Evolutionary conservation across 2,797 vertebrate species (phyloP).

Genomic region (Arnoldichthys spilopterus): DNA sequence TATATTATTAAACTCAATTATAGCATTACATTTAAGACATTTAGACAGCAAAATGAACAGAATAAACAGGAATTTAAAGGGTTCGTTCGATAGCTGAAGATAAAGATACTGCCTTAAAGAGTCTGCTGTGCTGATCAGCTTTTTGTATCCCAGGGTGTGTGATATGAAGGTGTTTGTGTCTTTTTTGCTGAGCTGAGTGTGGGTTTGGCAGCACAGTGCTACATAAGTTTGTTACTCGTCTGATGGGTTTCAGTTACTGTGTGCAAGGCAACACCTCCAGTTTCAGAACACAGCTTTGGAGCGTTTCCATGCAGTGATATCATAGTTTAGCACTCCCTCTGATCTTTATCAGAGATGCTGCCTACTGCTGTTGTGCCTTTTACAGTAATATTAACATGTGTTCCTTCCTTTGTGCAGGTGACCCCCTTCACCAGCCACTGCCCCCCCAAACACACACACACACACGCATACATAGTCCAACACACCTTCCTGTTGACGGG

Average conservation of each 20-base stretch:
- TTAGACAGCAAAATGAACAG: too few relatives aligned
- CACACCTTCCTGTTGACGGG: constrained; percentile 38
- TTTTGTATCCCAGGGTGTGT: neutral
- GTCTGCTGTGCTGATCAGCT: neutral
- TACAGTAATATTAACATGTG: constrained; percentile 57
- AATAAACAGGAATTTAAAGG: neutral
- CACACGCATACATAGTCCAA: constrained; percentile 26
- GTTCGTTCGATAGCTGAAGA: neutral
- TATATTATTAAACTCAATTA: too few relatives aligned
- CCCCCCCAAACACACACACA: too few relatives aligned
- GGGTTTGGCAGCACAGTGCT: constrained; percentile 36
- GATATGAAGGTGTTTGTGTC: neutral
- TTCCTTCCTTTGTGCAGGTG: constrained; percentile 32
- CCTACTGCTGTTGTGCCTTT: constrained; percentile 46
- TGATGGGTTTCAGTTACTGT: constrained; percentile 43
- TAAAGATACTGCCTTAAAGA: neutral
- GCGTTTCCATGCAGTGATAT: constrained; percentile 57
- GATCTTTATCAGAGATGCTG: constrained; percentile 61
- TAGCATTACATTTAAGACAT: too few relatives aligned
- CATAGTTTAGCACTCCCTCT: constrained; percentile 45
- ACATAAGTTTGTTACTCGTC: constrained; percentile 43
- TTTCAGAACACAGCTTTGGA: constrained; percentile 49
- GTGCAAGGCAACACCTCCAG: constrained; percentile 52
- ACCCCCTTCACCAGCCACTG: neutral
- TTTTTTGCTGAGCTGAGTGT: constrained; percentile 10